phyloP scores from a whole-genome alignment of 2,888 invertebrate genomes.

The Aphodius granarius region DNA sequence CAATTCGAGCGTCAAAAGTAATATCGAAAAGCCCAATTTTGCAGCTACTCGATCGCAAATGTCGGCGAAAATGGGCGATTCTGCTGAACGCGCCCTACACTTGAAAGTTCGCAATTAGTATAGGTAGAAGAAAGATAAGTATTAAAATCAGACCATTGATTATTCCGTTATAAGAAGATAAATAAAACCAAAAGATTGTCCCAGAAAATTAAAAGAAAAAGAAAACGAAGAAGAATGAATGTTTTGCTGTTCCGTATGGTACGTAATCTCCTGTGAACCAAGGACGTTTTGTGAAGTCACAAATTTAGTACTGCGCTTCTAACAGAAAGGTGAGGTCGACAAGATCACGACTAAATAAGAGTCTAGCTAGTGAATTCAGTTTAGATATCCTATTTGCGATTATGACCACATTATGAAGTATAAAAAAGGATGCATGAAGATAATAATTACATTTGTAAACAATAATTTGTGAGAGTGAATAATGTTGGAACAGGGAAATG shows the following conservation, averaged over 20 bases:
- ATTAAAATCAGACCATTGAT: too few relatives aligned
- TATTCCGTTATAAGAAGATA: too few relatives aligned
- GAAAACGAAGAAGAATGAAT: background rate
- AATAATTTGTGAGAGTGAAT: background rate
- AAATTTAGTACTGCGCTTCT: background rate
- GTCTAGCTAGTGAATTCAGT: background rate
- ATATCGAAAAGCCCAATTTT: too few relatives aligned
- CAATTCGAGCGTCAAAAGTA: too few relatives aligned
- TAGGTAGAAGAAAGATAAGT: too few relatives aligned
- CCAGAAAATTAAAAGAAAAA: too few relatives aligned
- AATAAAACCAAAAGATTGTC: too few relatives aligned
- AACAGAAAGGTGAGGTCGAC: background rate
- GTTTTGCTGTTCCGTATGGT: background rate
- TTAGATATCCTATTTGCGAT: background rate
- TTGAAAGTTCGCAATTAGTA: too few relatives aligned
- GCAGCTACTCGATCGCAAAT: too few relatives aligned
- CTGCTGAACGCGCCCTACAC: too few relatives aligned
- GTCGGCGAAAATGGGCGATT: too few relatives aligned
- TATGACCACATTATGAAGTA: background rate
- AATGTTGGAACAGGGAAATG: background rate
- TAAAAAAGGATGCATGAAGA: background rate
- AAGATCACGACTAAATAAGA: background rate
- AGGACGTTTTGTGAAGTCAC: background rate
- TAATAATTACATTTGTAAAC: background rate
- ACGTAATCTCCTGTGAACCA: background rate